These are phyloP conservation scores for Drosophila carrolli DNA, from an alignment of 1,140 invertebrate species.

Conservation along the genomic window DNA sequence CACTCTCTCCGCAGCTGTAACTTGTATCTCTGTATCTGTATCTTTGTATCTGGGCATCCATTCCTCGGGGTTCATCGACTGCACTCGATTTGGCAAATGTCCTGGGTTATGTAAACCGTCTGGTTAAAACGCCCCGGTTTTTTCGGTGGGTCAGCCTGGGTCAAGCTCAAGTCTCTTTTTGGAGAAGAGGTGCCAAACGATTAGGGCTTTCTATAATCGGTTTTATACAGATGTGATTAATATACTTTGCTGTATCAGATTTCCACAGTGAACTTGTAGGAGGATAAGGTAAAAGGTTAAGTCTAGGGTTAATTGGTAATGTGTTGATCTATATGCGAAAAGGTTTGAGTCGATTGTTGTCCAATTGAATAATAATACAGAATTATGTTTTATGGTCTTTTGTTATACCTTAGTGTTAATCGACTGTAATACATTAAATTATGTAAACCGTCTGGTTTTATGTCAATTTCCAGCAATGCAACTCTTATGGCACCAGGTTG, in stretches of 20 bases:
- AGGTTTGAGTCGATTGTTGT: too few relatives aligned
- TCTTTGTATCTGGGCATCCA: constrained; percentile 20
- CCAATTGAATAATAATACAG: too few relatives aligned
- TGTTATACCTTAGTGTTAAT: too few relatives aligned
- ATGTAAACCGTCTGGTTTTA: not conserved
- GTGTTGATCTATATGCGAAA: not conserved
- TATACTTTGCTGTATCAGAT: not conserved
- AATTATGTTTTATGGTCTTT: too few relatives aligned
- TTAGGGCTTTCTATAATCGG: constrained; percentile 39
- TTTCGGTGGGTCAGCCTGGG: not conserved
- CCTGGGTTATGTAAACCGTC: constrained; percentile 69
- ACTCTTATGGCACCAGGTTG: too few relatives aligned
- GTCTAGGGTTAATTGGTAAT: not conserved
- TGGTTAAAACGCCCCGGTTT: constrained; percentile 35
- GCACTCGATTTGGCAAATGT: constrained; percentile 37
- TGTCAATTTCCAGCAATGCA: too few relatives aligned
- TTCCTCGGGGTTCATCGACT: constrained; percentile 62
- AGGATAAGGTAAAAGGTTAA: not conserved
- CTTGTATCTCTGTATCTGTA: constrained; percentile 14
- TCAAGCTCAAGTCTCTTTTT: constrained; percentile 6
- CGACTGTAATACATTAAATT: not conserved
- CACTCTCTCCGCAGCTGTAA: constrained; percentile 16
- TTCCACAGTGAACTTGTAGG: not conserved
- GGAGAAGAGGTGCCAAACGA: not conserved
- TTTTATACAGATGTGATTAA: constrained; percentile 24